Conservation (phyloP, 2,113 vertebrate species). For the Paraplagusia blochii region DNA sequence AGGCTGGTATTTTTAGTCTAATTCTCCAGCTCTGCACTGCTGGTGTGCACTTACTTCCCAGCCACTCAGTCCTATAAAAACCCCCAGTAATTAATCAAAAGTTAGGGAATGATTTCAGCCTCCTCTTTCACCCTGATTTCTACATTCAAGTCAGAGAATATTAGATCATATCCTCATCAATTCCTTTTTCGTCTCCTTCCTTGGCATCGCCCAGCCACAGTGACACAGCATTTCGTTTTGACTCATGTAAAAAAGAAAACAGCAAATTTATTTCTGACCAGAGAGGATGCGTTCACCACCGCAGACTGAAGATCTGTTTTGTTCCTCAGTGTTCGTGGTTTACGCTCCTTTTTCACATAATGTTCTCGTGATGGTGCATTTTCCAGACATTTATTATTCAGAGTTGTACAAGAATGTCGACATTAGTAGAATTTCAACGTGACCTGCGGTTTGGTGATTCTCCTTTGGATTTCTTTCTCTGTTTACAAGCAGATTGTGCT, state of each 20-base stretch:
- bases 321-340: background rate
- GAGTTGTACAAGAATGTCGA: too few relatives aligned
- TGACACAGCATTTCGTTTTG: conserved; percentile 72
- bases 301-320: conserved; percentile 4
- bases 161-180: conserved; percentile 34
- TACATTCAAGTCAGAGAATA: conserved; percentile 23
- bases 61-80: conserved; percentile 4
- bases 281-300: conserved; percentile 24
- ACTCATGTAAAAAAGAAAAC: conserved; percentile 56
- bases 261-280: conserved; percentile 53
- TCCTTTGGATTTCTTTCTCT: too few relatives aligned
- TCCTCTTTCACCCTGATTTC: conserved; percentile 10
- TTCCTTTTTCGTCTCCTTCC: conserved; percentile 27
- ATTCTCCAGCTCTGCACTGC: background rate
- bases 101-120: background rate
- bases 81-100: conserved; percentile 16
- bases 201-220: conserved; percentile 38
- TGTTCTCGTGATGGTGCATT: background rate
- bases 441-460: too few relatives aligned
- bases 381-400: too few relatives aligned
- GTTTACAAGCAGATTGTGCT: too few relatives aligned
- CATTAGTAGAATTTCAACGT: too few relatives aligned
- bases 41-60: background rate
- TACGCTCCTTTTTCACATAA: background rate
- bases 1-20: conserved; percentile 23